A percentile compares a stretch with the other conserved stretches of the same genome.
These are phyloP conservation scores for Diachasma alloeum DNA, from an alignment of 1,140 invertebrate species.

Conservation along the genomic window DNA sequence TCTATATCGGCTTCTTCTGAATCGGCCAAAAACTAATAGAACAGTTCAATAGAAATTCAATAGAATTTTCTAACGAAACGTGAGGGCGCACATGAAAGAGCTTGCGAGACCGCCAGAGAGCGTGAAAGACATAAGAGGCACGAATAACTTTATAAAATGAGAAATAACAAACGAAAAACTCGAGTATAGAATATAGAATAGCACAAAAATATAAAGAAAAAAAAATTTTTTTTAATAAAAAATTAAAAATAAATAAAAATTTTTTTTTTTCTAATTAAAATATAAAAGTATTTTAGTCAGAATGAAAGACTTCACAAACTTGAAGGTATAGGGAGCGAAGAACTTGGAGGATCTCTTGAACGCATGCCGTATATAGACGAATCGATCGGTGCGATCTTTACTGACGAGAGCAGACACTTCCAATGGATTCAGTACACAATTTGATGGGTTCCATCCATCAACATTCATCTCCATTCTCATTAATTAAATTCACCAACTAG, in stretches of 20 bases:
- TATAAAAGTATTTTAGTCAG: neutral
- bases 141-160: too few species aligned
- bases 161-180: too few species aligned
- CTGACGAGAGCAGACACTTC: constrained; percentile 60
- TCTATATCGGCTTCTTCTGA: too few species aligned
- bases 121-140: too few species aligned
- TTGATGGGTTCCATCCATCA: neutral
- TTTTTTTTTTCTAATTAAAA: too few species aligned
- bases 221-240: neutral
- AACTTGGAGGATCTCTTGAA: constrained; percentile 73
- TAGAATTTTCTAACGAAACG: too few species aligned
- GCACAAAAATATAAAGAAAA: neutral
- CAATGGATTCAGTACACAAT: constrained; percentile 47
- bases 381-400: constrained; percentile 64
- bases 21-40: too few species aligned
- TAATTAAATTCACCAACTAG: neutral
- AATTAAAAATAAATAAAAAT: too few species aligned
- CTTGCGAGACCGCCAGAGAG: too few species aligned
- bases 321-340: constrained; percentile 75
- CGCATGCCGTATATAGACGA: constrained; percentile 76
- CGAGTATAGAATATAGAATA: too few species aligned
- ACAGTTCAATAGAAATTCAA: too few species aligned
- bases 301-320: constrained; percentile 54
- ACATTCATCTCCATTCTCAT: neutral
- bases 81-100: too few species aligned